Percentiles rank a stretch among this genome's conserved stretches.
Evolutionary conservation across 2,888 invertebrate genomes (phyloP).

Genomic region (Lomographa bimaculata): DNA sequence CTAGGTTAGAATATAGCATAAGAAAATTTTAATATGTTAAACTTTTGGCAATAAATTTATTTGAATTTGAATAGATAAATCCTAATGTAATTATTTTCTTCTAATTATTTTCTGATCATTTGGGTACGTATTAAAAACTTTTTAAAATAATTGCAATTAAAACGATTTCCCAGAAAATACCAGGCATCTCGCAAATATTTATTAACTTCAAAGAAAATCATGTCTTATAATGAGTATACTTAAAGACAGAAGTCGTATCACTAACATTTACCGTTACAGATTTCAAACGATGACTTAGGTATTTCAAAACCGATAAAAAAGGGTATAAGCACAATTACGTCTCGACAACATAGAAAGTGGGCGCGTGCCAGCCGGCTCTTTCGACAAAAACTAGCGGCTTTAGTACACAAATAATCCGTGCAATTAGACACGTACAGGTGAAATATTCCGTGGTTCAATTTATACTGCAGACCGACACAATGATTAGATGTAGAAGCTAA

Average conservation of each 20-base stretch:
- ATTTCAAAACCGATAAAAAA: slow-evolving; percentile 68
- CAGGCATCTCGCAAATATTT: too few relatives aligned
- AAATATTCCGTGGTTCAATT: slow-evolving; percentile 75
- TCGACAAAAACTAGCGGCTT: slow-evolving; percentile 68
- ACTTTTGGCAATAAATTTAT: too few relatives aligned
- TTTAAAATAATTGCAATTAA: too few relatives aligned
- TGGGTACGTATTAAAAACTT: too few relatives aligned
- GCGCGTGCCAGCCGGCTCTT: slow-evolving; percentile 63
- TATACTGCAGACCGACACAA: slow-evolving; percentile 61
- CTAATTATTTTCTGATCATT: too few relatives aligned
- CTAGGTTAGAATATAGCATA: too few relatives aligned
- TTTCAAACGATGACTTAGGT: slow-evolving; percentile 64
- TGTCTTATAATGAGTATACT: slow-evolving; percentile 11
- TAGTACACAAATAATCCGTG: slow-evolving; percentile 75
- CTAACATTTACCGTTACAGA: slow-evolving; percentile 60
- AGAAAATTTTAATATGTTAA: too few relatives aligned
- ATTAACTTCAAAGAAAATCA: too few relatives aligned
- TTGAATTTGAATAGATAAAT: too few relatives aligned
- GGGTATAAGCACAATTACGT: slow-evolving; percentile 70
- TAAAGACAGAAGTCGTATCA: slow-evolving; percentile 39
- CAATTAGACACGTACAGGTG: slow-evolving; percentile 80
- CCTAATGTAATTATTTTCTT: too few relatives aligned
- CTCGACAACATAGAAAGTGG: slow-evolving; percentile 70
- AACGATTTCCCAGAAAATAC: too few relatives aligned
- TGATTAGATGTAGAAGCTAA: slow-evolving; percentile 63